Conservation (phyloP, 2,113 vertebrate genomes). For the Cisticola juncidis region DNA sequence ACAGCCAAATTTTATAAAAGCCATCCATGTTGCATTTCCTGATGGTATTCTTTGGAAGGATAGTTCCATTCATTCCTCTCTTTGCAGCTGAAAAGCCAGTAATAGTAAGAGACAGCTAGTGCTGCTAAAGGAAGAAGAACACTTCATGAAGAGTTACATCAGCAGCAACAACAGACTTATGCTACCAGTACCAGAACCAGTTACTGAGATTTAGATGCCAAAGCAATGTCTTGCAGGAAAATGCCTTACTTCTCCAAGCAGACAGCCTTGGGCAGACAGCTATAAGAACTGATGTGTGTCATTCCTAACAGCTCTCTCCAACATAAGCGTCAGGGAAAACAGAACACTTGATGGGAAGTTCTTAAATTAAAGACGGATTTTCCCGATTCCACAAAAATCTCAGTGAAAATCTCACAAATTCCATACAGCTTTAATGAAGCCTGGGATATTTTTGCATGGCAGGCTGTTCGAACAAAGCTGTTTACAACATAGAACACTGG, state of each 20-base stretch:
- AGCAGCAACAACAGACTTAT: slow-evolving; percentile 50
- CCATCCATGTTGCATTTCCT: not conserved
- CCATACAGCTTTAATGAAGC: not conserved
- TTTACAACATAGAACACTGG: not conserved
- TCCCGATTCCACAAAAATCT: not conserved
- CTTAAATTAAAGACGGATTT: not conserved
- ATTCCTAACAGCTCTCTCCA: slow-evolving; percentile 29
- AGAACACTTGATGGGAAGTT: not conserved
- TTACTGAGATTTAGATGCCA: slow-evolving; percentile 57
- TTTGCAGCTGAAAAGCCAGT: not conserved
- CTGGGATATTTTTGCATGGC: not conserved
- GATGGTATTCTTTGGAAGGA: not conserved
- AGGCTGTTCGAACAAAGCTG: not conserved
- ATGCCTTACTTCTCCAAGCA: not conserved
- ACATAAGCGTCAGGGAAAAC: not conserved
- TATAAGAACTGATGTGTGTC: slow-evolving; percentile 54
- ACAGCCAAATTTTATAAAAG: not conserved
- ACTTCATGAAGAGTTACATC: slow-evolving; percentile 45
- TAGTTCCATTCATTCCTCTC: not conserved
- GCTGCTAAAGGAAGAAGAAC: slow-evolving; percentile 24
- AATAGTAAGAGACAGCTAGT: slow-evolving; percentile 48
- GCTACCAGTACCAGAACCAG: slow-evolving; percentile 56
- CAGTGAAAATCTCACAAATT: not conserved
- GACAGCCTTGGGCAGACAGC: slow-evolving; percentile 47
- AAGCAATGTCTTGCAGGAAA: slow-evolving; percentile 38